Conservation (phyloP, 2,797 vertebrate genomes). For the Clarias fuscus region DNA sequence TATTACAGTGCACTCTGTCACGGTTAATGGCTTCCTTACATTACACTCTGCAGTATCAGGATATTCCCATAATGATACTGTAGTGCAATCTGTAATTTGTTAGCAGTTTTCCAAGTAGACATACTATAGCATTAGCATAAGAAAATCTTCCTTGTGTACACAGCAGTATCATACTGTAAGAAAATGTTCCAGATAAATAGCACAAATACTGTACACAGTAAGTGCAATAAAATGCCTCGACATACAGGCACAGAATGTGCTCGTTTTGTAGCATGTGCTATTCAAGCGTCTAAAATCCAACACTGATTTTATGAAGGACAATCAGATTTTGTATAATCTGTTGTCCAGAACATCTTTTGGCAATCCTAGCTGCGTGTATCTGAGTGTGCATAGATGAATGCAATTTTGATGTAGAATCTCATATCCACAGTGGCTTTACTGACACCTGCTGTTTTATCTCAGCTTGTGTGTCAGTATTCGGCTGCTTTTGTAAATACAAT, state of each 20-base stretch:
- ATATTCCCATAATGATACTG: neutral
- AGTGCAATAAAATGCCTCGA: neutral
- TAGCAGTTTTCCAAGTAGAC: neutral
- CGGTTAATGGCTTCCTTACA: neutral
- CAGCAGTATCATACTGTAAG: neutral
- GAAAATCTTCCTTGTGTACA: neutral
- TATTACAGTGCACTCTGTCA: neutral
- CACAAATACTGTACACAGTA: neutral
- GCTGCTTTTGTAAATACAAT: conserved; percentile 6
- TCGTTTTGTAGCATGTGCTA: neutral
- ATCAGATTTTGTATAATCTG: conserved; percentile 26
- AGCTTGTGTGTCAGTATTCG: neutral
- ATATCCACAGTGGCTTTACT: conserved; percentile 48
- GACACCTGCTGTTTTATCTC: conserved; percentile 55
- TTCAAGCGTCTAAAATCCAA: neutral
- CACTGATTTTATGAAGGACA: conserved; percentile 27
- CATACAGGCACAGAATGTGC: neutral
- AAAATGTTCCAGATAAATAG: neutral
- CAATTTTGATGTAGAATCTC: conserved; percentile 12
- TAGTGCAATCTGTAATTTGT: neutral
- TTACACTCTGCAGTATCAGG: neutral
- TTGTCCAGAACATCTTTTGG: conserved; percentile 16
- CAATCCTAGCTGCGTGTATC: neutral
- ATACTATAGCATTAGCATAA: too few relatives aligned
- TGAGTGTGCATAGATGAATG: conserved; percentile 15